Percentiles rank a stretch among this genome's conserved stretches.
phyloP scores from a whole-genome alignment of 2,113 vertebrate species.

The Ceyx melanurus region DNA sequence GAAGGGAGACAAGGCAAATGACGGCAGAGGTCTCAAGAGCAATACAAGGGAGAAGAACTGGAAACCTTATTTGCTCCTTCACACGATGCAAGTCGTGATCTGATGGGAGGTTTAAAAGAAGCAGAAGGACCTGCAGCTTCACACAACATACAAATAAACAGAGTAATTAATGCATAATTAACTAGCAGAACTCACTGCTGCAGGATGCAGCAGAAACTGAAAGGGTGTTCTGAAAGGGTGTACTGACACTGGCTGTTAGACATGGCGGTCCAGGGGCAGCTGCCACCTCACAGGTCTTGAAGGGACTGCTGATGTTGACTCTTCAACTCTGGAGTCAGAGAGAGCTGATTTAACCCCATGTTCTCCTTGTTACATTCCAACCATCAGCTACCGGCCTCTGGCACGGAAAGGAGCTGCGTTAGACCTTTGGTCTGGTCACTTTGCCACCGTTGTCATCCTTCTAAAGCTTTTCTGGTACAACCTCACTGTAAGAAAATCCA shows the following conservation, averaged over 20 bases:
- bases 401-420: neutral
- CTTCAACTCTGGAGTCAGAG: neutral
- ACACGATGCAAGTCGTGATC: neutral
- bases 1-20: neutral
- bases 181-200: neutral
- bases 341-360: neutral
- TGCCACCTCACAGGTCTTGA: neutral
- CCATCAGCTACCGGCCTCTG: neutral
- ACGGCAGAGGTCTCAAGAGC: neutral
- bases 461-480: neutral
- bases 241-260: neutral
- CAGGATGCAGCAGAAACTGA: neutral
- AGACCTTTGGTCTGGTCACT: neutral
- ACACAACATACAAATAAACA: neutral
- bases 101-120: neutral
- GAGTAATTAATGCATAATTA: constrained; percentile 24
- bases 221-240: neutral
- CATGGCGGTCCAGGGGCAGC: neutral
- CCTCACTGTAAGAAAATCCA: neutral
- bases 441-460: neutral
- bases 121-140: neutral
- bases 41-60: neutral
- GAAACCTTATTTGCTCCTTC: neutral
- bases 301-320: neutral
- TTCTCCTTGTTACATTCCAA: neutral